A percentile compares a stretch with the other conserved stretches of the same genome.
Conservation (phyloP, 2,113 vertebrate genomes). For the Camelus dromedarius region DNA sequence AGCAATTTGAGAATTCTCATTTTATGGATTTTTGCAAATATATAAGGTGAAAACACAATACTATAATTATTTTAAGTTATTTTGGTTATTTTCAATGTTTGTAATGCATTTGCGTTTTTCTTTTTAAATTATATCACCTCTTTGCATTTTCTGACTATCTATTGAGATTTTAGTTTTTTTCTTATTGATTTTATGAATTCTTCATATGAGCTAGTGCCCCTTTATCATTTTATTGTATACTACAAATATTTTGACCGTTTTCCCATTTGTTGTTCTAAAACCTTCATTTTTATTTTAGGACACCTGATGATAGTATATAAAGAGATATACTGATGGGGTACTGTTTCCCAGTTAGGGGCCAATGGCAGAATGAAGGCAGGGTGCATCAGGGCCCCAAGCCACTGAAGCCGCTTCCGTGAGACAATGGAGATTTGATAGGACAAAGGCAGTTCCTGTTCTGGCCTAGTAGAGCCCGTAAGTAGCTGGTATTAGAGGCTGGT, state of each 20-base stretch:
- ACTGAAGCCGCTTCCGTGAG: background rate
- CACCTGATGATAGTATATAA: background rate
- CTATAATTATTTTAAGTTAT: background rate
- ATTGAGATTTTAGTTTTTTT: background rate
- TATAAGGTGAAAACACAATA: background rate
- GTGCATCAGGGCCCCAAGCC: background rate
- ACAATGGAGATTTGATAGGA: background rate
- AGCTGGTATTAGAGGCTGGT: background rate
- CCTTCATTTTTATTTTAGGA: background rate
- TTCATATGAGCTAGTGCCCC: background rate
- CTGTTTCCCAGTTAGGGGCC: background rate
- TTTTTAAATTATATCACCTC: background rate
- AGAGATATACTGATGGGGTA: background rate
- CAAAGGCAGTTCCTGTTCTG: background rate
- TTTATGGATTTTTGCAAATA: constrained; percentile 5
- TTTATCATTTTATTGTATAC: background rate
- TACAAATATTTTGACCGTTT: background rate
- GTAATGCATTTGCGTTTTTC: background rate
- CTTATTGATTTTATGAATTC: background rate
- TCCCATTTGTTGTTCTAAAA: background rate
- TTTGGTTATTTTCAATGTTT: background rate
- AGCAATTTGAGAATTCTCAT: background rate
- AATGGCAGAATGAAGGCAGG: background rate
- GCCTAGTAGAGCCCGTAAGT: accelerated
- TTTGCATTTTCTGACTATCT: background rate